A percentile compares a stretch with the other conserved stretches of the same genome.
phyloP scores from a whole-genome alignment of 2,888 invertebrate genomes.

The Apodemia duryi region DNA sequence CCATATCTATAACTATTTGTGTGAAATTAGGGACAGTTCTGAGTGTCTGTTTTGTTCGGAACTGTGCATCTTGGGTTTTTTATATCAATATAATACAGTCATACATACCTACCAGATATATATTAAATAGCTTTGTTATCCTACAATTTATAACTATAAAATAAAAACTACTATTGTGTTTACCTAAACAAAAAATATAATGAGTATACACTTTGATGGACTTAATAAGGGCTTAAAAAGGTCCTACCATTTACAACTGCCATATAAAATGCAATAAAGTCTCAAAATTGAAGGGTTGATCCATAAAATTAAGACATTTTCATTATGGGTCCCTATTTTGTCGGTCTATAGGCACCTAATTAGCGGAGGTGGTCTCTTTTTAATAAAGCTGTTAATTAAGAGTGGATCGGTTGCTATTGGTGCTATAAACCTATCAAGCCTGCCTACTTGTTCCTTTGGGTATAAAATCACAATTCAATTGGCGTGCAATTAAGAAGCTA shows the following conservation, averaged over 20 bases:
- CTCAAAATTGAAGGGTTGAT: conserved; percentile 42
- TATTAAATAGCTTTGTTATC: no score
- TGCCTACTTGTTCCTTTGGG: conserved; percentile 54
- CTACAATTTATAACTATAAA: no score
- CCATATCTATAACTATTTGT: no score
- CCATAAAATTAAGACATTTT: conserved; percentile 77
- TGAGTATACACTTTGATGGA: conserved; percentile 10
- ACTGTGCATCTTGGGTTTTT: no score
- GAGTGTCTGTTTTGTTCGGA: no score
- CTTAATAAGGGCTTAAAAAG: conserved; percentile 30
- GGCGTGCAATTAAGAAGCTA: conserved; percentile 34
- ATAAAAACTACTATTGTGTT: neutral
- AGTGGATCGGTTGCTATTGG: conserved; percentile 54
- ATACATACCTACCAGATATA: no score
- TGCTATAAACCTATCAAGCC: conserved; percentile 61
- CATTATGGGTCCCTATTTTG: conserved; percentile 73
- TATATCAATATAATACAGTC: no score
- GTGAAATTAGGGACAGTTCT: no score
- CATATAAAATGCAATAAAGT: conserved; percentile 55
- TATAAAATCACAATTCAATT: conserved; percentile 31
- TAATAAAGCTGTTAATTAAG: conserved; percentile 62
- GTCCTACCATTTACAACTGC: conserved; percentile 46
- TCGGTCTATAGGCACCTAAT: conserved; percentile 54
- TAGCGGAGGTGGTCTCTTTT: conserved; percentile 64
- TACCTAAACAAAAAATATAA: neutral